A percentile compares a stretch with the other conserved stretches of the same genome.
These are phyloP conservation scores for Drosophila maculinotata DNA, from an alignment of 2,888 invertebrate species.

Conservation along the genomic window DNA sequence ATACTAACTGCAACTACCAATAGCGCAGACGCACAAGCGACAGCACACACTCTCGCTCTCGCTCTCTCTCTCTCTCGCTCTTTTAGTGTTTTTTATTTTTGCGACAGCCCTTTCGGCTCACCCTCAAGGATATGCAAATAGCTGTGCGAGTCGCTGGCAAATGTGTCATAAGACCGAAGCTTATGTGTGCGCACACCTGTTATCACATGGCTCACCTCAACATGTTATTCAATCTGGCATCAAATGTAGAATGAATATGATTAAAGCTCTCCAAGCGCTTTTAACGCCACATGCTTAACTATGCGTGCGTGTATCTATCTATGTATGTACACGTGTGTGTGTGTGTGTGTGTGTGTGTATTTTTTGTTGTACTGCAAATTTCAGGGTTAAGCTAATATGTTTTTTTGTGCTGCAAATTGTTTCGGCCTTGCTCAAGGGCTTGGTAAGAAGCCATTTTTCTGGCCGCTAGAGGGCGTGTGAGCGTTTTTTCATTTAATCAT, in stretches of 20 bases:
- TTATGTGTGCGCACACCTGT: constrained; percentile 67
- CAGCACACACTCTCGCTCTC: constrained; percentile 16
- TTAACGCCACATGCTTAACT: not conserved
- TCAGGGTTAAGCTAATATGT: constrained; percentile 49
- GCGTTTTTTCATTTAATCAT: not conserved
- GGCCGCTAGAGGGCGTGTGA: constrained; percentile 45
- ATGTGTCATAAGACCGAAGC: constrained; percentile 54
- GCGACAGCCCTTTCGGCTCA: constrained; percentile 12
- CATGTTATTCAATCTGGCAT: constrained; percentile 44
- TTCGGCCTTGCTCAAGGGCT: constrained; percentile 24
- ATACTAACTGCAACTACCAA: constrained; percentile 60
- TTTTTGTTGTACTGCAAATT: constrained; percentile 19
- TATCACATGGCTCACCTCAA: constrained; percentile 67
- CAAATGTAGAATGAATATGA: constrained; percentile 31
- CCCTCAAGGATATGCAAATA: constrained; percentile 56
- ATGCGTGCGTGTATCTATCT: not conserved
- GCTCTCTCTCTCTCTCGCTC: not conserved
- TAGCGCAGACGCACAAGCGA: constrained; percentile 70
- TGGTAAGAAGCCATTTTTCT: constrained; percentile 1
- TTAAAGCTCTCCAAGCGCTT: constrained; percentile 37
- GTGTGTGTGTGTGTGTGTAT: not conserved
- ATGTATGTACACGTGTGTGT: not conserved
- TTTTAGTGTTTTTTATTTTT: constrained; percentile 60
- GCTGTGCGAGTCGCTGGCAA: constrained; percentile 20
- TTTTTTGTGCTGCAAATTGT: constrained; percentile 3